Base-by-base conservation (phyloP, 2,797 vertebrate genomes). In the Myiotriccus ornatus region DNA sequence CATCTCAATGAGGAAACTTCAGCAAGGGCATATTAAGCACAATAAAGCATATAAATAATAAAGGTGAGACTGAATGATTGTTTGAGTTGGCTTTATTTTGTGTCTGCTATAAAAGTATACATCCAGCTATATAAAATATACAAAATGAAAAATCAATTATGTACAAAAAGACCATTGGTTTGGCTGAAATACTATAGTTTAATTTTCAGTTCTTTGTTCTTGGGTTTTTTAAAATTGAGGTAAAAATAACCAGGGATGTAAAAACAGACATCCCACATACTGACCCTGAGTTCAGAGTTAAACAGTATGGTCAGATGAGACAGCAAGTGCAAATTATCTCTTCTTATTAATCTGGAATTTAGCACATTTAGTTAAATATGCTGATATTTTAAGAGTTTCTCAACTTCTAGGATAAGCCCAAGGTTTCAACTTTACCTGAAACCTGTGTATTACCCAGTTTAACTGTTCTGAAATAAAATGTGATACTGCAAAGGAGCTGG, bases 81-180 rank as follows among this genome's bases (percentile, higher is more conserved):
- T 75, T 77, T 80, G 64, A 91, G 44, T 86, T 84, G 41, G 50
- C 55, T 96, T 87, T 92, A 89, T 94, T 95, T 93, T 49, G 52
- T 71, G 34, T 92, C 30, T 67, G 41, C 62, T 87, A 24, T 27
- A 74, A 62, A 95, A 80, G 52, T 83, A 67, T 57, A 69, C 52
- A 89, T 83, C n/a, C 35, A 73, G 10, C 46, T 87, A 13, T 71
- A 74, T 30, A 77, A 86, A 87, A 85, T 63, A 52, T 46, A 92
- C 32, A 96, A 86, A 91, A 93, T 28, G 16, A 89, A 76, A 87
- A 87, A 62, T 41, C 8, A 81, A 0, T 64, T 87, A 52, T 69
- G 7, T 92, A 85, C 52, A 89, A 57, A 83, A 89, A 84, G 39
- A 50, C 23, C 3, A 24, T 13, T 32, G 19, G 9, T 55, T 86